Conservation (phyloP, 2,888 invertebrate species). For the Trissoscelio sp. region DNA sequence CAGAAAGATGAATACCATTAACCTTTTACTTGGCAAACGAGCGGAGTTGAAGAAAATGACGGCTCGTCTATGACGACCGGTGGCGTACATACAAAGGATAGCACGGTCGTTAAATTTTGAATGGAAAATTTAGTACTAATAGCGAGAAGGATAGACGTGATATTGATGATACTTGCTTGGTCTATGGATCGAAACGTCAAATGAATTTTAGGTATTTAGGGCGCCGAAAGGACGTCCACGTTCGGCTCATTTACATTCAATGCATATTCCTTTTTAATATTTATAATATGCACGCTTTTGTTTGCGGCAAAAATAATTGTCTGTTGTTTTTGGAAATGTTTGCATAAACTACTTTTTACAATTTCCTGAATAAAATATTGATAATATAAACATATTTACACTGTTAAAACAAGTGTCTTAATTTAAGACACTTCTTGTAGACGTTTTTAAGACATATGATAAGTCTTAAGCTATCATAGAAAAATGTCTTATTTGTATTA, state of each 20-base stretch:
- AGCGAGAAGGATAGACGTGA: neutral
- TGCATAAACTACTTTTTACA: too few relatives aligned
- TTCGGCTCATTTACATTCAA: constrained; percentile 31
- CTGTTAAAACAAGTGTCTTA: too few relatives aligned
- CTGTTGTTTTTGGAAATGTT: too few relatives aligned
- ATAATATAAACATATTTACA: too few relatives aligned
- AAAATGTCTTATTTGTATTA: too few relatives aligned
- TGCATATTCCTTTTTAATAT: constrained; percentile 24
- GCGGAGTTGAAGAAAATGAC: constrained; percentile 27
- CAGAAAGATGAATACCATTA: constrained; percentile 52
- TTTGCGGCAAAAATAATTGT: too few relatives aligned
- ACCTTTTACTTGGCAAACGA: constrained; percentile 43
- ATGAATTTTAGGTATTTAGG: constrained; percentile 37
- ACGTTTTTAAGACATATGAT: too few relatives aligned
- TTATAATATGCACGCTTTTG: constrained; percentile 1
- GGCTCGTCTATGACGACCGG: neutral
- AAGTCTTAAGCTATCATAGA: too few relatives aligned
- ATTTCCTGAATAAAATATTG: too few relatives aligned
- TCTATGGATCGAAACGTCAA: neutral
- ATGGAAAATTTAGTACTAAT: constrained; percentile 8
- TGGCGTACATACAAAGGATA: neutral
- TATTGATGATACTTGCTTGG: constrained; percentile 1
- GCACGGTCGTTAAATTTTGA: neutral
- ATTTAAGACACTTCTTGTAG: too few relatives aligned
- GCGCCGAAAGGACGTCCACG: constrained; percentile 11